Conservation (phyloP, 2,888 invertebrate genomes). For the Sesamia inferens region DNA sequence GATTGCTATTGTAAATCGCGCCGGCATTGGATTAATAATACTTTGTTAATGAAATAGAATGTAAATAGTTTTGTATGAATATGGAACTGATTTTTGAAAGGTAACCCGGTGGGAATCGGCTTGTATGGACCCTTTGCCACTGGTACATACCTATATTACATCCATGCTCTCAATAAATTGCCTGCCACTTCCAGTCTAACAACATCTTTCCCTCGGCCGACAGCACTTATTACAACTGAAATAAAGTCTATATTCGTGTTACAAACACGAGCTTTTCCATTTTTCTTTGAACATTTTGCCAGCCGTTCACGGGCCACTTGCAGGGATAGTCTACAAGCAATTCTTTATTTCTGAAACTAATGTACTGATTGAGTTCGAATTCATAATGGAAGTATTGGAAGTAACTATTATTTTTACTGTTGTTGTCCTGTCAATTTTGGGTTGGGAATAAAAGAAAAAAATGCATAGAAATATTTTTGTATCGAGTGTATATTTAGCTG, state of each 20-base stretch:
- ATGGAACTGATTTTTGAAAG: no score
- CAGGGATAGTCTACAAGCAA: constrained; percentile 19
- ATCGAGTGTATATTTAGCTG: not conserved
- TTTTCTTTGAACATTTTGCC: constrained; percentile 22
- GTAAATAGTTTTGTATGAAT: no score
- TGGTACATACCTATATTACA: constrained; percentile 3
- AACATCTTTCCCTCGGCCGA: not conserved
- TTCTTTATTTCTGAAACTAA: constrained; percentile 24
- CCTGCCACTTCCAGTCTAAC: constrained; percentile 29
- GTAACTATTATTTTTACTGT: not conserved
- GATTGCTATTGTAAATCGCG: no score
- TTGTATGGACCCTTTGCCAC: no score
- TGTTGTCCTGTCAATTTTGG: not conserved
- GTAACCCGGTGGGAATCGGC: no score
- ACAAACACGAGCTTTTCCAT: constrained; percentile 10
- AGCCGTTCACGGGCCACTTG: constrained; percentile 38
- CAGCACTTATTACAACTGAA: constrained; percentile 30
- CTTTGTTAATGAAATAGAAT: no score
- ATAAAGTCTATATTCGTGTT: constrained; percentile 43
- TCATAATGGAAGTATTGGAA: constrained; percentile 14
- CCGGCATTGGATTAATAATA: no score
- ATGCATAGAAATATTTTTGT: not conserved
- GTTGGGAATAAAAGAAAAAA: not conserved
- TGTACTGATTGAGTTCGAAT: constrained; percentile 19
- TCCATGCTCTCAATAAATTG: not conserved